A percentile compares a stretch with the other conserved stretches of the same genome.
These are phyloP conservation scores for Nothoprocta perdicaria DNA, from an alignment of 2,113 vertebrate species.

Conservation along the genomic window DNA sequence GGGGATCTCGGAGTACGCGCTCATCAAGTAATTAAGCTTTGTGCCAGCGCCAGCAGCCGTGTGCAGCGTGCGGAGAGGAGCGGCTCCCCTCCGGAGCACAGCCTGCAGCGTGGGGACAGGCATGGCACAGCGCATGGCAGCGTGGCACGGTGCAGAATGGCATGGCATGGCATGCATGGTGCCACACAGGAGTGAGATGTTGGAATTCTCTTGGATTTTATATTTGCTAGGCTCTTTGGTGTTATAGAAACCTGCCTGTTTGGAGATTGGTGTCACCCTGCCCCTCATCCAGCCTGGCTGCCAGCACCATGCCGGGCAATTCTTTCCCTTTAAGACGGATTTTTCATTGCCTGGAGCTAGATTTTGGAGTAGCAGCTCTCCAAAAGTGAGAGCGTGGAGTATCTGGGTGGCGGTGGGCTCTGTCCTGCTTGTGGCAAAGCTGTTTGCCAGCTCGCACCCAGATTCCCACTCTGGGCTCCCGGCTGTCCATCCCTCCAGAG, in stretches of 20 bases:
- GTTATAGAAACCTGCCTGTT: too few relatives aligned
- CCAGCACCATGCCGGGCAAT: background rate
- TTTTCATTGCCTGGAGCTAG: background rate
- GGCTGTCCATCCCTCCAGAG: conserved; percentile 31
- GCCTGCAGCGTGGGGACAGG: too few relatives aligned
- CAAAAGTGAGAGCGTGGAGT: background rate
- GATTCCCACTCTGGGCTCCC: background rate
- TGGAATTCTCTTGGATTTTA: background rate
- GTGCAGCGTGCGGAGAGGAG: background rate
- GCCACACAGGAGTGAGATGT: background rate
- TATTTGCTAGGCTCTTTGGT: background rate
- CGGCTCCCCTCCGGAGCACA: background rate
- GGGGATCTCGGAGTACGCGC: conserved; percentile 30
- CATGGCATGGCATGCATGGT: too few relatives aligned
- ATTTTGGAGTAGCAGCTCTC: background rate
- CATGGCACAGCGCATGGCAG: too few relatives aligned
- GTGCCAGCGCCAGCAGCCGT: background rate
- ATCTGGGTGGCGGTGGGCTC: fast-evolving
- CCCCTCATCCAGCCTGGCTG: too few relatives aligned
- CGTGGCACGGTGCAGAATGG: too few relatives aligned
- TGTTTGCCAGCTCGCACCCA: background rate
- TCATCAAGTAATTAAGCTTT: conserved; percentile 60
- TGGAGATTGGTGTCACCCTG: too few relatives aligned
- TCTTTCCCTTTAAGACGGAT: background rate
- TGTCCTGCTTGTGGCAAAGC: background rate